Evolutionary conservation across 1,140 invertebrate genomes (phyloP), one percentile per base, ranked within the genome.

Genomic region (Diplogasteroides magnus): DNA sequence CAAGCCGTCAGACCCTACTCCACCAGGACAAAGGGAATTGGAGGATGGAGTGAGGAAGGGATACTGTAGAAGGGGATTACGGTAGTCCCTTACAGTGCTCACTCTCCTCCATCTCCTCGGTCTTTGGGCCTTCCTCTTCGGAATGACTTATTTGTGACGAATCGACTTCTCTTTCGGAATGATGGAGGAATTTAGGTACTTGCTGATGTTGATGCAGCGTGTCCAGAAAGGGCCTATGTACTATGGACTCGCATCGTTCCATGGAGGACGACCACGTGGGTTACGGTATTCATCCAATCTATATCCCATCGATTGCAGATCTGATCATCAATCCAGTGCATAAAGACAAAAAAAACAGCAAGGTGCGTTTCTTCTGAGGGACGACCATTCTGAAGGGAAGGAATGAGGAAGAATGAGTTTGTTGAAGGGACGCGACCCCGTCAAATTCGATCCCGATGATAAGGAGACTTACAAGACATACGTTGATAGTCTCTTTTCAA

Each of bases 251-350:
- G 37, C 13, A 23, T 65, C 64, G 2, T 65, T 65, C 64, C 31
- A 37, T 28, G 64, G 64, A n/a, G 48, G 27, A 31, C 2, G 2
- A 15, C 64, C 64, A 23, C 37, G 65, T 67, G 13, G 59, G 65
- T 13, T n/a, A n/a, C n/a, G 59, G 13, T 60, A 26, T 23, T 11
- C 28, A 26, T 11, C 13, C 11, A 60, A 60, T 11, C 19, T 6
- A 48, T 48, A 48, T 48, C 37, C 19, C 6, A 48, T 48, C 6
- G 19, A 11, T 19, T 11, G 19, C 37, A 48, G 37, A 48, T 48
- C 6, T 48, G 6, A 48, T 48, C 6, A 19, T 48, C 37, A 11
- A 6, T 6, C 19, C 37, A 48, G 6, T 19, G 6, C 19, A 11
- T 48, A 48, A 48, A 11, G 37, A 6, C 37, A 11, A 48, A 19